These are phyloP conservation scores for Cyanoliseus patagonus DNA, from an alignment of 2,113 vertebrate species.

Conservation along the genomic window DNA sequence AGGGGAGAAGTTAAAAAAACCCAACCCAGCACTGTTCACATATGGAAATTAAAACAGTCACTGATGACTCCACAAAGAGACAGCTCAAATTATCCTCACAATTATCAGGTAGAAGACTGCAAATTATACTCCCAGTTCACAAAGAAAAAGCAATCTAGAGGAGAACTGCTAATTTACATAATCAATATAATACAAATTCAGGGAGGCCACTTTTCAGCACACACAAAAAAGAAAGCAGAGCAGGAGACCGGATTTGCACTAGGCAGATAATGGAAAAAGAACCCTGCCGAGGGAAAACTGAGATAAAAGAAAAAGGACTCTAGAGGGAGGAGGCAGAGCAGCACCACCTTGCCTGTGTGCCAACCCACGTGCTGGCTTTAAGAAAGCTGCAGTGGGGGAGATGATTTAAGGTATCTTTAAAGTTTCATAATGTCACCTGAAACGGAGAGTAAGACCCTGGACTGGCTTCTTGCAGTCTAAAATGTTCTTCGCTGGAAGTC, in stretches of 20 bases:
- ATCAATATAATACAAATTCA: constrained; percentile 71
- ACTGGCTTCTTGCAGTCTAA: constrained; percentile 34
- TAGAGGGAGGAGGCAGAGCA: constrained; percentile 18
- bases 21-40: constrained; percentile 12
- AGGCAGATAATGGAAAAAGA: constrained; percentile 58
- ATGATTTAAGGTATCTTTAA: constrained; percentile 32
- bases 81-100: constrained; percentile 74
- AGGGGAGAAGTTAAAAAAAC: constrained; percentile 25
- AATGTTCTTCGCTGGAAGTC: neutral
- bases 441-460: constrained; percentile 30
- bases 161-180: constrained; percentile 75
- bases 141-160: constrained; percentile 77
- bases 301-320: constrained; percentile 43
- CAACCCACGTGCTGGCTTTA: neutral
- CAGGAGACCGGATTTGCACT: constrained; percentile 43
- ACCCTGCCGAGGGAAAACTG: constrained; percentile 18
- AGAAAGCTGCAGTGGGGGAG: neutral
- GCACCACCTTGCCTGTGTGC: constrained; percentile 4
- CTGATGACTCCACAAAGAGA: constrained; percentile 71
- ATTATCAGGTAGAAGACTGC: constrained; percentile 65
- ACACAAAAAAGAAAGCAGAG: constrained; percentile 42
- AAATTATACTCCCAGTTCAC: constrained; percentile 72
- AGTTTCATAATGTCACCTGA: constrained; percentile 6
- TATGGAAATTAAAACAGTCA: constrained; percentile 75
- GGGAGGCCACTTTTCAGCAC: constrained; percentile 55